A percentile compares a stretch with the other conserved stretches of the same genome.
Evolutionary conservation across 2,888 invertebrate genomes (phyloP).

Genomic region (Pimpla rufipes): DNA sequence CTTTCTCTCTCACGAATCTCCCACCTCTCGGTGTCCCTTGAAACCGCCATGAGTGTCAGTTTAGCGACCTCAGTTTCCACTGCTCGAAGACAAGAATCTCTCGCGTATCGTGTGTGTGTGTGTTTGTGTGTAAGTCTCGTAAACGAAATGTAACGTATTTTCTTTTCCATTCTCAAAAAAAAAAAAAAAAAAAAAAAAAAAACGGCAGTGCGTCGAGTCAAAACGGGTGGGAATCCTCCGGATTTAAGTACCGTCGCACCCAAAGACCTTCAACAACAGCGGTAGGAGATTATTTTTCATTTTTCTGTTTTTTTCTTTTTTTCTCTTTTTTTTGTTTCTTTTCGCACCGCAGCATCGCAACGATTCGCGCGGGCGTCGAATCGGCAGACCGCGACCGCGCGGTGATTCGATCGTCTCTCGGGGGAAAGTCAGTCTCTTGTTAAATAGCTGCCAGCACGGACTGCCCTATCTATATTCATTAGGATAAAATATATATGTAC

Average conservation of each 20-base stretch:
- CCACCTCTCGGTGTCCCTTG: constrained; percentile 9
- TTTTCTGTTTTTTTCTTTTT: too few species aligned
- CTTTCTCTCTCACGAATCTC: constrained; percentile 8
- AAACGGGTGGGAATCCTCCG: constrained; percentile 51
- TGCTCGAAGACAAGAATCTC: constrained; percentile 45
- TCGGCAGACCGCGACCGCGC: constrained; percentile 28
- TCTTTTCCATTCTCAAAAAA: too few species aligned
- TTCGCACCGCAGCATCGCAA: constrained; percentile 4
- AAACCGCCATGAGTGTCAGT: constrained; percentile 31
- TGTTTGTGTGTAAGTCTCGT: constrained; percentile 10
- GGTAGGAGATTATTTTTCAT: constrained; percentile 51
- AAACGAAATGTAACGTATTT: constrained; percentile 8
- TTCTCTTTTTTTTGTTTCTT: too few species aligned
- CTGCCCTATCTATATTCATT: constrained; percentile 69
- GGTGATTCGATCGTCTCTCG: constrained; percentile 36
- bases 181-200: too few species aligned
- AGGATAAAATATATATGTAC: constrained; percentile 77
- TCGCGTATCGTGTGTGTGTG: background rate
- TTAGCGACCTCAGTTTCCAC: constrained; percentile 14
- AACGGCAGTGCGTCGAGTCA: background rate
- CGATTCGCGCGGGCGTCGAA: background rate
- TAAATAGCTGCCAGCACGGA: constrained; percentile 81
- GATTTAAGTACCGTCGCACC: constrained; percentile 78
- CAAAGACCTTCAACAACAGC: constrained; percentile 59
- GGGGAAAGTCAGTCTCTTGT: constrained; percentile 72